These are phyloP conservation scores for Athene cunicularia DNA, from an alignment of 2,113 vertebrate species.

Conservation along the genomic window DNA sequence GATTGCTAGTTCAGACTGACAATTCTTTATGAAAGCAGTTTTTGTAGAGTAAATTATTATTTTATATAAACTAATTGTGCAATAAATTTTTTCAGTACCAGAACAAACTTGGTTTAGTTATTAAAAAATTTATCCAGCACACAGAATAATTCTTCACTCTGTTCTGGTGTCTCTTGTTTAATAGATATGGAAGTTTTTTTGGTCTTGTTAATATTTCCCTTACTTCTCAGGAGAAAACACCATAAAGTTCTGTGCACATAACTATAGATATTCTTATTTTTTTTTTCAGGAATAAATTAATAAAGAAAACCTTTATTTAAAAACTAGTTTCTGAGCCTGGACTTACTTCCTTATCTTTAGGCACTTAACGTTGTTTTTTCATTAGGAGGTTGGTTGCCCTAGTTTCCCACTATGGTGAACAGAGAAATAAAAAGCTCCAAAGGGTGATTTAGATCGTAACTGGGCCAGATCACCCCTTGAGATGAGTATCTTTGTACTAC, in stretches of 20 bases:
- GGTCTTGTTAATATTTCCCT: background rate
- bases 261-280: background rate
- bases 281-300: background rate
- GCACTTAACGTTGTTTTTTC: background rate
- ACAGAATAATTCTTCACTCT: background rate
- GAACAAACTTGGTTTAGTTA: background rate
- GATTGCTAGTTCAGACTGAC: background rate
- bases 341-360: background rate
- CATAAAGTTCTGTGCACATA: background rate
- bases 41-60: background rate
- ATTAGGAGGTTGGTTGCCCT: background rate
- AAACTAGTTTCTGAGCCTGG: background rate
- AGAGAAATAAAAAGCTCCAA: background rate
- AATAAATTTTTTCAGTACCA: background rate
- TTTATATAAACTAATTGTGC: background rate
- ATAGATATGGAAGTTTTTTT: background rate
- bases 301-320: background rate
- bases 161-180: background rate
- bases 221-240: background rate
- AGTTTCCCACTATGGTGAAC: background rate
- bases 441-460: background rate
- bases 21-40: conserved; percentile 19
- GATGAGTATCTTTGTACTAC: background rate
- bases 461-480: background rate
- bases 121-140: background rate